A percentile compares a stretch with the other conserved stretches of the same genome.
phyloP scores from a whole-genome alignment of 2,797 vertebrate species.

The Poeciliopsis infans region DNA sequence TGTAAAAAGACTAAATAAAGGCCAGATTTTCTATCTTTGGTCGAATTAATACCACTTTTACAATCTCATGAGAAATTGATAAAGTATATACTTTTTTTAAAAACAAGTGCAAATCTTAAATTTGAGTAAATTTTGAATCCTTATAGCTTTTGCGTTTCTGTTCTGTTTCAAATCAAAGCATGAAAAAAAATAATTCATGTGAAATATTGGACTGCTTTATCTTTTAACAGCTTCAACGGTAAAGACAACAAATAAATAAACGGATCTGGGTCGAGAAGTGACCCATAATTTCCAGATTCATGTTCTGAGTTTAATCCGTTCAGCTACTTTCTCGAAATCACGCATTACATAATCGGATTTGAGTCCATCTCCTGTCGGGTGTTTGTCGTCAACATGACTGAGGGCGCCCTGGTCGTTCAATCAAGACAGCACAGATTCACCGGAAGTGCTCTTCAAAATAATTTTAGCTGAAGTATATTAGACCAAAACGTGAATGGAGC shows the following conservation, averaged over 20 bases:
- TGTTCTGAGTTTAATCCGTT: conserved; percentile 7
- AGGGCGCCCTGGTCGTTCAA: not conserved
- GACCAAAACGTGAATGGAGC: not conserved
- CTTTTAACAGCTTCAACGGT: not conserved
- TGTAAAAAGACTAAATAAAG: conserved; percentile 79
- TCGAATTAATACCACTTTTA: not conserved
- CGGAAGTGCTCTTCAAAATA: conserved; percentile 35
- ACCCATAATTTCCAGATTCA: not conserved
- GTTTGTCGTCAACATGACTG: conserved; percentile 24
- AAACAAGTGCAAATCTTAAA: not conserved
- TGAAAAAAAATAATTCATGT: not conserved
- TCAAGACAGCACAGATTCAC: not conserved
- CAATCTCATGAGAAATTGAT: not conserved
- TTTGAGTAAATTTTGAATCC: not conserved
- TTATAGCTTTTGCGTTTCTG: not conserved
- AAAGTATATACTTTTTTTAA: not conserved
- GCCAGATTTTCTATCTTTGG: conserved; percentile 66
- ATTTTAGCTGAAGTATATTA: not conserved
- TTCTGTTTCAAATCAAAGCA: not conserved
- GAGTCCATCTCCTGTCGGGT: conserved; percentile 22
- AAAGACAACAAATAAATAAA: no score
- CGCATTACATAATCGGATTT: conserved; percentile 53
- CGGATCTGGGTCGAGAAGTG: not conserved
- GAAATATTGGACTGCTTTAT: not conserved
- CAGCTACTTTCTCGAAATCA: conserved; percentile 34